Conservation (phyloP, 23 tunicate species). For the Botrylloides violaceus region DNA sequence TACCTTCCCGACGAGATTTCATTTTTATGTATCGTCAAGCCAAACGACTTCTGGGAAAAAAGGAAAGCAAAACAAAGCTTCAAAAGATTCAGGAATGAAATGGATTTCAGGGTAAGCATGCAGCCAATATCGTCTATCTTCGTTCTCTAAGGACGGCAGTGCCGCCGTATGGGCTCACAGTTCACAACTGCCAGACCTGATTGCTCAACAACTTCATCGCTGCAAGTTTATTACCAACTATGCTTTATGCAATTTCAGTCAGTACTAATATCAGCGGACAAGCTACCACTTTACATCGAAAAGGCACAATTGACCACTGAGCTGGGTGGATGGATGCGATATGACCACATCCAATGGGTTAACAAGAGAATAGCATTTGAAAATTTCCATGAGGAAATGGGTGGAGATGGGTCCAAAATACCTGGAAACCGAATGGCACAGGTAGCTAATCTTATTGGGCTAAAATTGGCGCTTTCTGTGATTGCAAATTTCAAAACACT, state of each 20-base stretch:
- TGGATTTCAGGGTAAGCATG: slow-evolving; percentile 33
- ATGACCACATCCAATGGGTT: slow-evolving; percentile 70
- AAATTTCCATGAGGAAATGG: slow-evolving; percentile 33
- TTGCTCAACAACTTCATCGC: not conserved
- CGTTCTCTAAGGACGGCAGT: no score
- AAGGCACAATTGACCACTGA: slow-evolving; percentile 46
- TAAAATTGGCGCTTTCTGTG: not conserved
- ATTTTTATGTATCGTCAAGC: slow-evolving; percentile 56
- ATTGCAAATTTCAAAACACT: no score
- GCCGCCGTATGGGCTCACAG: no score
- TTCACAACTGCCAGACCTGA: not conserved
- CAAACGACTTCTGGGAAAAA: slow-evolving; percentile 78
- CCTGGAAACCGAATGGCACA: slow-evolving; percentile 20
- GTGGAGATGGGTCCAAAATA: slow-evolving; percentile 1
- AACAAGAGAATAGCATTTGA: slow-evolving; percentile 42
- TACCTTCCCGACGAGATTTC: slow-evolving; percentile 28
- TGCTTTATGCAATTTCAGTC: slow-evolving; percentile 17
- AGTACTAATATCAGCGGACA: slow-evolving; percentile 42
- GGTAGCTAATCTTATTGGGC: slow-evolving; percentile 5
- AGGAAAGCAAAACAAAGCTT: slow-evolving; percentile 42
- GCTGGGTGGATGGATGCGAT: slow-evolving; percentile 50
- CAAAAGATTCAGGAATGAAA: slow-evolving; percentile 45
- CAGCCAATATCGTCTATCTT: no score
- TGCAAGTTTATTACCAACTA: not conserved
- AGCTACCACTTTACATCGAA: slow-evolving; percentile 47